Base-by-base conservation (phyloP, 2,113 vertebrate genomes). In the Zosterops japonicus region DNA sequence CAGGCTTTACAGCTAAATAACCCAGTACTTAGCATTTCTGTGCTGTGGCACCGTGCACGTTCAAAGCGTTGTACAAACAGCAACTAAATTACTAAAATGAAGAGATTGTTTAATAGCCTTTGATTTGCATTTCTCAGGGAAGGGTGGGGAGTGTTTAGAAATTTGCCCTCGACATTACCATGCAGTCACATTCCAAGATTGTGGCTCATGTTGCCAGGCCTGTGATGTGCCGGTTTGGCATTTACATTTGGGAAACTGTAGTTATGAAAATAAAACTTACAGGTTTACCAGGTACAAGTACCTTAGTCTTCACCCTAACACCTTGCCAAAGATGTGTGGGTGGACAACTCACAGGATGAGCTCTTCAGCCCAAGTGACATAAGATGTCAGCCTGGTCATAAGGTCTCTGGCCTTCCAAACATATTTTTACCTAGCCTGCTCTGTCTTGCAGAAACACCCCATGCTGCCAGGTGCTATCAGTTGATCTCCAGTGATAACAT, bases 141-240 rank as follows among this genome's bases (percentile, higher is more conserved):
- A 96, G 96, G 95, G 97, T 64, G 94, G 93, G 74, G 95, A 97
- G 81, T 33, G 28, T 88, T 94, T 93, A 94, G 94, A 91, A 97
- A 94, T 88, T 95, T 90, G 59, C 65, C 60, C 76, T 94, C 3
- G 0, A 86, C 81, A 74, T 77, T 86, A 67, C 65, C 49, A 53
- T 85, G 65, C 80, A 80, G 91, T 90, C 84, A 91, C 92, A 94
- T 96, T 97, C 95, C 96, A 94, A 64, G 70, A 93, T 82, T 60
- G 64, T 82, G 82, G 76, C 74, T 92, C 93, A 91, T 20, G 22
- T 65, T 89, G 68, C 78, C 94, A 93, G 93, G 93, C 72, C 89
- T 95, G 46, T 60, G 79, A 65, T 91, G 81, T 84, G 61, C 84
- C 82, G 79, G 50, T 83, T 95, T 90, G 85, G 79, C 64, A 83